phyloP scores from a whole-genome alignment of 2,888 invertebrate species.

The Mimas tiliae region DNA sequence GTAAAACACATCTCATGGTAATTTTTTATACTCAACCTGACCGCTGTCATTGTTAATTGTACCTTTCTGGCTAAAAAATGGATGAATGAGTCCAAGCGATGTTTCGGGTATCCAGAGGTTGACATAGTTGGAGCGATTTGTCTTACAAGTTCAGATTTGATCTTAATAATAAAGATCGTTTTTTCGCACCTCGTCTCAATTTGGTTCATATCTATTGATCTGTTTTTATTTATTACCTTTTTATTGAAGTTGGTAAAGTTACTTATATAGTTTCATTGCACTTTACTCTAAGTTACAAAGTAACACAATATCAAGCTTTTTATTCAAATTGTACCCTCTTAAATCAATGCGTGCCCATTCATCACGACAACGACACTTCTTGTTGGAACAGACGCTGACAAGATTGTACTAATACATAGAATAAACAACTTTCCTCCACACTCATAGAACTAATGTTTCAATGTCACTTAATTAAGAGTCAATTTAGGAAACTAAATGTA shows the following conservation, averaged over 20 bases:
- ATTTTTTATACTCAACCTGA: slow-evolving; percentile 74
- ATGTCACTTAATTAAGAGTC: slow-evolving; percentile 40
- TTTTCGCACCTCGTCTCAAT: slow-evolving; percentile 74
- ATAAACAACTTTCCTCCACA: slow-evolving; percentile 50
- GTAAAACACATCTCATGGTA: slow-evolving; percentile 57
- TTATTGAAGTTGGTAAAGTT: slow-evolving; percentile 41
- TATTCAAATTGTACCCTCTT: slow-evolving; percentile 70
- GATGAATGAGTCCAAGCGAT: slow-evolving; percentile 68
- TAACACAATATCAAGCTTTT: slow-evolving; percentile 64
- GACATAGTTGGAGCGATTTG: slow-evolving; percentile 79
- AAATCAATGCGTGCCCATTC: slow-evolving; percentile 74
- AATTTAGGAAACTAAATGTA: slow-evolving; percentile 63
- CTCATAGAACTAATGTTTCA: slow-evolving; percentile 29
- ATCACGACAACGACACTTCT: slow-evolving; percentile 70
- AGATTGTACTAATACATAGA: slow-evolving; percentile 43
- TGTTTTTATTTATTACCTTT: slow-evolving; percentile 34
- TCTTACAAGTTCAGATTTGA: slow-evolving; percentile 75
- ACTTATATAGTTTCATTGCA: slow-evolving; percentile 72
- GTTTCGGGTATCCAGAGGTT: slow-evolving; percentile 70
- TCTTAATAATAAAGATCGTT: slow-evolving; percentile 67
- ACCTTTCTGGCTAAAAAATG: slow-evolving; percentile 69
- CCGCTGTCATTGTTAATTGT: slow-evolving; percentile 80
- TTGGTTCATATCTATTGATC: slow-evolving; percentile 42
- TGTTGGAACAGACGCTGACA: slow-evolving; percentile 53
- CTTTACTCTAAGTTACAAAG: slow-evolving; percentile 54